These are phyloP conservation scores for Parapsyche elsis DNA, from an alignment of 1,140 invertebrate genomes.

Conservation along the genomic window DNA sequence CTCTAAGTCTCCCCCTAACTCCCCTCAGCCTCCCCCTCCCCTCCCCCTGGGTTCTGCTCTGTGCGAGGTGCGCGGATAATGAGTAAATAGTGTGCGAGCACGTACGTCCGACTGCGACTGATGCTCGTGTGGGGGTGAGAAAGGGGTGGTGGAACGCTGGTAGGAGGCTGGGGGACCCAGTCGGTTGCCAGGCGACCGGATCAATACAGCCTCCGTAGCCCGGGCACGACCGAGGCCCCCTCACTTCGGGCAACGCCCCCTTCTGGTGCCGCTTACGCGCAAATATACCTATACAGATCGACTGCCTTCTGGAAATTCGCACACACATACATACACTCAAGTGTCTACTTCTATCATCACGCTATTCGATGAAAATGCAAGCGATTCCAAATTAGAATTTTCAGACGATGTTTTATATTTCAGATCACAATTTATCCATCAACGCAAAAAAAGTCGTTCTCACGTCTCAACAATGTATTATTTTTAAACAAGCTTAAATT, in stretches of 20 bases:
- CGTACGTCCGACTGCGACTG: conserved; percentile 44
- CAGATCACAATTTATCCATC: too few species aligned
- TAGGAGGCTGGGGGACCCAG: background rate
- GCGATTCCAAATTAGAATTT: too few species aligned
- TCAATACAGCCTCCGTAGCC: conserved; percentile 55
- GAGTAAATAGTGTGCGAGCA: conserved; percentile 42
- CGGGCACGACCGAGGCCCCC: conserved; percentile 36
- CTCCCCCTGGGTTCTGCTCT: background rate
- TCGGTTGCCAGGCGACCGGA: conserved; percentile 48
- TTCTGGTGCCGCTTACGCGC: conserved; percentile 17
- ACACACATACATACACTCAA: background rate
- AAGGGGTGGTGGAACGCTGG: background rate
- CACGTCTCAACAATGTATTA: too few species aligned
- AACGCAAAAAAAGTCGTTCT: too few species aligned
- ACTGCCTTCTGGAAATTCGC: background rate
- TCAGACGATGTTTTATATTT: too few species aligned
- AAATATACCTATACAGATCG: background rate
- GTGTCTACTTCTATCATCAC: too few species aligned
- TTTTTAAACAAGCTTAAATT: too few species aligned
- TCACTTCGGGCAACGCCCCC: conserved; percentile 38
- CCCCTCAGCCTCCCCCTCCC: background rate
- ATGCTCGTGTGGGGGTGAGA: conserved; percentile 35
- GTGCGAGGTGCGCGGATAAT: conserved; percentile 16
- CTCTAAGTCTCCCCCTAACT: background rate
- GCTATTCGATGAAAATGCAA: too few species aligned